Percentiles rank a stretch among this genome's conserved stretches.
These are phyloP conservation scores for Elephantulus edwardii DNA, from an alignment of 2,113 vertebrate genomes.

Conservation along the genomic window DNA sequence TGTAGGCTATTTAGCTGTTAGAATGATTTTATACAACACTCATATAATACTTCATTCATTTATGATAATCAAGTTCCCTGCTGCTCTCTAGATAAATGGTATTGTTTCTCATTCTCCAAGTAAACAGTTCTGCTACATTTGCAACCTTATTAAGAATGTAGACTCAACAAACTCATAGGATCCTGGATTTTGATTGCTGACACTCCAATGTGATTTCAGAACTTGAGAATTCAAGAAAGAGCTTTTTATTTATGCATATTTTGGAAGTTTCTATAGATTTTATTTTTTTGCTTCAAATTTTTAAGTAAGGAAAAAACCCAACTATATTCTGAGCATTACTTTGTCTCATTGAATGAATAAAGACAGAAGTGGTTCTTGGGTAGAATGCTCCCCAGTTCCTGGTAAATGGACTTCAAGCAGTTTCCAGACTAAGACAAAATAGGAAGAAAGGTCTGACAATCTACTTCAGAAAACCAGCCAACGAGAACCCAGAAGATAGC, in stretches of 20 bases:
- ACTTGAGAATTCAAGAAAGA: slow-evolving; percentile 11
- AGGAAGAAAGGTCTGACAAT: neutral
- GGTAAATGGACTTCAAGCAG: neutral
- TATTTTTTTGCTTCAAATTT: neutral
- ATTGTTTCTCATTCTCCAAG: too few relatives aligned
- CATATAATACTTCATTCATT: too few relatives aligned
- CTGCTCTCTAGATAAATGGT: too few relatives aligned
- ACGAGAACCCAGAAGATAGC: neutral
- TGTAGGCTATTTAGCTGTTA: too few relatives aligned
- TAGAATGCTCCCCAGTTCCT: neutral
- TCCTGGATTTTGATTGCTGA: slow-evolving; percentile 1
- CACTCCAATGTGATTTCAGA: slow-evolving; percentile 28
- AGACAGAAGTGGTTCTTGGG: neutral
- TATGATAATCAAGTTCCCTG: too few relatives aligned
- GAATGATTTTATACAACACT: too few relatives aligned
- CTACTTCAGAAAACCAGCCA: neutral
- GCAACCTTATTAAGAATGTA: neutral
- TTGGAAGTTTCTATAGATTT: neutral
- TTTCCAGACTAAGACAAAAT: neutral
- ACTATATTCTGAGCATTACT: neutral
- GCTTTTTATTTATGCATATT: neutral
- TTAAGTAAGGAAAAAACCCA: slow-evolving; percentile 27
- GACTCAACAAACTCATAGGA: neutral
- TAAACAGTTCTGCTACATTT: neutral
- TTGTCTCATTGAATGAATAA: neutral